Evolutionary conservation across 2,797 vertebrate genomes (phyloP).

Genomic region (Eulemur rubriventer): DNA sequence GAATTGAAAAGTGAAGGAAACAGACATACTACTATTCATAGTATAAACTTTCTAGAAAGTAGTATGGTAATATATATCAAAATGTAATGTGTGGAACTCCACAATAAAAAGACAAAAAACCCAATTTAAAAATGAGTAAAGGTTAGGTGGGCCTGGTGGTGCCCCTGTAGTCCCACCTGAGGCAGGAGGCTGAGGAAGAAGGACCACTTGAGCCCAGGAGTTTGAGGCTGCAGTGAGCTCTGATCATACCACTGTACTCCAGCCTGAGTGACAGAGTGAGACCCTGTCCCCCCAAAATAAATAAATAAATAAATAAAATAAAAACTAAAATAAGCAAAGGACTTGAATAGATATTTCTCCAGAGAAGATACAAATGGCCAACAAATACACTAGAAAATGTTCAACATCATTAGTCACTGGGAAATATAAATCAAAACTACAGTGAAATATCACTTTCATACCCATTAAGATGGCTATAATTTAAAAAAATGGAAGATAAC

Average conservation of each 20-base stretch:
- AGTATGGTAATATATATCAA: background rate
- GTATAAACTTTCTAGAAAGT: background rate
- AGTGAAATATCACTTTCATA: background rate
- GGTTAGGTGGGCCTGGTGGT: too few species aligned
- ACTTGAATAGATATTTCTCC: background rate
- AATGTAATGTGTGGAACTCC: constrained; percentile 4
- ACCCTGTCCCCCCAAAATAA: too few species aligned
- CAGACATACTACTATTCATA: background rate
- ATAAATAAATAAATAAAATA: too few species aligned
- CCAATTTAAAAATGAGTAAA: background rate
- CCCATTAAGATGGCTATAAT: background rate
- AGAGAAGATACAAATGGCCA: background rate
- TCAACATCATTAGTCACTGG: background rate
- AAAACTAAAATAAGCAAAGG: background rate
- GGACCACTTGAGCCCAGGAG: too few species aligned
- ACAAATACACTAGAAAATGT: background rate
- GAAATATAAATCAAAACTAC: constrained; percentile 39
- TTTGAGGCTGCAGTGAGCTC: too few species aligned
- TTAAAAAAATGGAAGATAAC: background rate
- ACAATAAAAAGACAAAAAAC: constrained; percentile 25
- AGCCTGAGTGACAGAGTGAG: too few species aligned
- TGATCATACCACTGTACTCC: too few species aligned
- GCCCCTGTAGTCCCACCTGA: too few species aligned
- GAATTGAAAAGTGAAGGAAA: background rate
- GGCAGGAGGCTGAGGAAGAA: too few species aligned